Conservation (phyloP, 2,888 invertebrate genomes). For the Tenthredo livida region DNA sequence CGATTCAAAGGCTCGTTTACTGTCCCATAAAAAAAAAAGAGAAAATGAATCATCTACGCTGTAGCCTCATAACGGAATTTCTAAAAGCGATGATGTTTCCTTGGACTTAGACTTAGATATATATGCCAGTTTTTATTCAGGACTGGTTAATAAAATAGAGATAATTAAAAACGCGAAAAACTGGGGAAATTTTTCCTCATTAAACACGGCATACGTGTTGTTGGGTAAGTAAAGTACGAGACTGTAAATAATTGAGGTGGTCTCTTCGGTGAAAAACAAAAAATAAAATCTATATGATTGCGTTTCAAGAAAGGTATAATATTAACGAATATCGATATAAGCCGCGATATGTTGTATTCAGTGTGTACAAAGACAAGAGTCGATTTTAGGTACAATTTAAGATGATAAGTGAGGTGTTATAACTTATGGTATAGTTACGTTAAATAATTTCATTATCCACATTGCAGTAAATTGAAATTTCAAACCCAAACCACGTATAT, state of each 20-base stretch:
- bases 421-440: constrained; percentile 26
- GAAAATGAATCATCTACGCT: neutral
- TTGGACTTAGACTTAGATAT: neutral
- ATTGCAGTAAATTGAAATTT: neutral
- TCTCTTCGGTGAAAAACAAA: constrained; percentile 14
- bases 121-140: neutral
- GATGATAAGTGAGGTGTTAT: constrained; percentile 22
- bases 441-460: constrained; percentile 11
- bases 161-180: neutral
- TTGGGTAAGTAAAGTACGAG: neutral
- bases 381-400: constrained; percentile 38
- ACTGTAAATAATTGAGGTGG: constrained; percentile 48
- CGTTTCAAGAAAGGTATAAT: neutral
- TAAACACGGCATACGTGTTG: neutral
- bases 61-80: neutral
- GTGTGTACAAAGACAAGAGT: constrained; percentile 36
- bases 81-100: neutral
- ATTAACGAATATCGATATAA: constrained; percentile 14
- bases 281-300: neutral
- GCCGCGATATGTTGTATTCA: constrained; percentile 12
- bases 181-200: no score
- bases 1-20: neutral
- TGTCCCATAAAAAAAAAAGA: neutral
- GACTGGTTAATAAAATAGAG: neutral
- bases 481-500: neutral